Evolutionary conservation across 2,797 vertebrate genomes (phyloP).

Genomic region (Megalops cyprinoides): DNA sequence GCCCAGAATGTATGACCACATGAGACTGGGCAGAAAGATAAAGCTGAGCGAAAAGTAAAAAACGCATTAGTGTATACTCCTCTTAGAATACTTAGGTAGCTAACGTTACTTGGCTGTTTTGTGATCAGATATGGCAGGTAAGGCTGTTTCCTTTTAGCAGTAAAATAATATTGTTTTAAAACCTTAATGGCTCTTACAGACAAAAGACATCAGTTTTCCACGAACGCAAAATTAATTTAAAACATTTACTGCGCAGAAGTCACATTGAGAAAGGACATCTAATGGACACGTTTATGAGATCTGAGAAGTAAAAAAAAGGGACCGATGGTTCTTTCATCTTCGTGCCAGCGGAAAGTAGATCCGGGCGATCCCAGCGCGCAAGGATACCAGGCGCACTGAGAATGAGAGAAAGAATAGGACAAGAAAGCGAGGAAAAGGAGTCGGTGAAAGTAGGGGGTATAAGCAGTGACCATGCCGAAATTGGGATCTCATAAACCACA

Average conservation of each 20-base stretch:
- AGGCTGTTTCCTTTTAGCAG: too few relatives aligned
- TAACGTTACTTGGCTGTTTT: too few relatives aligned
- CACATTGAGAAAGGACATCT: background rate
- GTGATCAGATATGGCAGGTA: background rate
- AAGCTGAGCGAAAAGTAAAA: background rate
- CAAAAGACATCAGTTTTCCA: background rate
- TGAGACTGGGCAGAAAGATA: too few relatives aligned
- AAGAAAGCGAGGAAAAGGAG: slow-evolving; percentile 27
- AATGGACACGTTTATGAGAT: slow-evolving; percentile 32
- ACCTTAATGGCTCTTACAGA: too few relatives aligned
- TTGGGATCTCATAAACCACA: slow-evolving; percentile 70
- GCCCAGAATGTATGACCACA: background rate
- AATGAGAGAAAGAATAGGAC: slow-evolving; percentile 48
- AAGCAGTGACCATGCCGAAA: slow-evolving; percentile 72
- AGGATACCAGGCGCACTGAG: slow-evolving; percentile 60
- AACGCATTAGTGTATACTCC: background rate
- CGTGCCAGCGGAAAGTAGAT: slow-evolving; percentile 75
- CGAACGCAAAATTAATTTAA: background rate
- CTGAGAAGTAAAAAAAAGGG: slow-evolving; percentile 26
- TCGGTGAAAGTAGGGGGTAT: slow-evolving; percentile 32
- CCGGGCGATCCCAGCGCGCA: slow-evolving; percentile 75
- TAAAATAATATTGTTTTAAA: too few relatives aligned
- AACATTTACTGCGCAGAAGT: background rate
- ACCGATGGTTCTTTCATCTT: slow-evolving; percentile 49
- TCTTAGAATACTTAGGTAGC: too few relatives aligned